These are phyloP conservation scores for Falco biarmicus DNA, from an alignment of 2,797 vertebrate species.

Conservation along the genomic window DNA sequence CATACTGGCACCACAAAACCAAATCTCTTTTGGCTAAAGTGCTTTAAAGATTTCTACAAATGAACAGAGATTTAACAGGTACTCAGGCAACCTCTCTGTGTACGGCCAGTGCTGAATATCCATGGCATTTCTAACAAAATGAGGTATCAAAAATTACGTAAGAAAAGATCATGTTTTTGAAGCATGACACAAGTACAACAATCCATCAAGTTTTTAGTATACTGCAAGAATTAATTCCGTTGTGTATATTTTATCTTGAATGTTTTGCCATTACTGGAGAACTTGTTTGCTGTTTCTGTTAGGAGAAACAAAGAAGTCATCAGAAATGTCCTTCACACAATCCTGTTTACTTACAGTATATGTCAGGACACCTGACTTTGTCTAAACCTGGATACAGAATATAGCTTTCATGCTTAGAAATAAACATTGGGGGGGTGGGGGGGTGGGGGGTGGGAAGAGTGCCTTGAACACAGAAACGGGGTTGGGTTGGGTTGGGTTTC, in stretches of 20 bases:
- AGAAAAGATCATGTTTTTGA: background rate
- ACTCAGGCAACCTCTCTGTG: background rate
- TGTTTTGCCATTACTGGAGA: background rate
- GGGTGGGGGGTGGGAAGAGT: background rate
- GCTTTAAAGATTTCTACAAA: constrained; percentile 39
- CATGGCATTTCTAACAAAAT: constrained; percentile 2
- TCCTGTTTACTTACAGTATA: background rate
- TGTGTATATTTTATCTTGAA: background rate
- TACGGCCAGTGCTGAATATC: background rate
- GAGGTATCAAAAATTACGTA: background rate
- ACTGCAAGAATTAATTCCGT: background rate
- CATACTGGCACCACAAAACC: background rate
- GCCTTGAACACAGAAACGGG: background rate
- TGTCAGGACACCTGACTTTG: background rate
- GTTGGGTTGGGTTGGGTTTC: too few species aligned
- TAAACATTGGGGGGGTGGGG: background rate
- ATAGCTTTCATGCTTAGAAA: background rate
- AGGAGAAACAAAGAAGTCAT: background rate
- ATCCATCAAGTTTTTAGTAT: background rate
- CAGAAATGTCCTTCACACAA: background rate
- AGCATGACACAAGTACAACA: background rate
- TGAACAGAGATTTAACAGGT: constrained; percentile 35
- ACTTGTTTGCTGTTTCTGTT: background rate
- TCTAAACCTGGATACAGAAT: background rate
- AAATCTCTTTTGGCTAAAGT: constrained; percentile 28